phyloP scores from a whole-genome alignment of 2,113 vertebrate genomes.

The Hucho hucho region DNA sequence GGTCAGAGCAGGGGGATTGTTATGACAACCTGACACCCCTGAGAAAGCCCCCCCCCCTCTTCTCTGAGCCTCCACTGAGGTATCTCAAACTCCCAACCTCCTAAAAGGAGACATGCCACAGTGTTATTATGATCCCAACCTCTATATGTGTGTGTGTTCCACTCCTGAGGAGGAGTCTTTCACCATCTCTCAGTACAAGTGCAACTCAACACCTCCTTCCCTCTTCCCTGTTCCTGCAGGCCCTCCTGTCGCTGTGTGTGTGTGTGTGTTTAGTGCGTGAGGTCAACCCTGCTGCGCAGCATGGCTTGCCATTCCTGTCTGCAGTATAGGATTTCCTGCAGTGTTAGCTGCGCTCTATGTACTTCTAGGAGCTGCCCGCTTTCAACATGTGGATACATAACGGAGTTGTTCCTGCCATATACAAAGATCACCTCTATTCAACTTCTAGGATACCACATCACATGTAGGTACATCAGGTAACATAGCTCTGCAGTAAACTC shows the following conservation, averaged over 20 bases:
- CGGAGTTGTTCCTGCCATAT: too few relatives aligned
- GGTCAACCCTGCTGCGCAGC: background rate
- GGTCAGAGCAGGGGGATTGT: slow-evolving; percentile 13
- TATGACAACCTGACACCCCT: slow-evolving; percentile 56
- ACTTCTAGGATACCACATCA: too few relatives aligned
- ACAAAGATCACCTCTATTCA: too few relatives aligned
- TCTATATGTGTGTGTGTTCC: background rate
- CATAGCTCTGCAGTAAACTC: too few relatives aligned
- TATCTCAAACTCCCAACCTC: slow-evolving; percentile 27
- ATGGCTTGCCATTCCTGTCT: slow-evolving; percentile 16
- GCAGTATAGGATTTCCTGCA: background rate
- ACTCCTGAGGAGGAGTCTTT: slow-evolving; percentile 10
- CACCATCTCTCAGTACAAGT: slow-evolving; percentile 3
- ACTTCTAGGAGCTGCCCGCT: background rate
- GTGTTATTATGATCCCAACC: slow-evolving; percentile 3
- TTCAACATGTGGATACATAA: background rate
- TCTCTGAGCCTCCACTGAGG: slow-evolving; percentile 21
- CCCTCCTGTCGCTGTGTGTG: background rate
- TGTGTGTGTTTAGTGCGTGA: background rate
- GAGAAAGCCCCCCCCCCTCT: slow-evolving; percentile 42
- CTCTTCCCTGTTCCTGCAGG: background rate
- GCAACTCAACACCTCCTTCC: slow-evolving; percentile 15
- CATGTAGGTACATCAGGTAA: too few relatives aligned
- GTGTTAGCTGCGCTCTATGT: background rate
- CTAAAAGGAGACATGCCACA: background rate